A percentile compares a stretch with the other conserved stretches of the same genome.
Conservation (phyloP, 2,888 invertebrate genomes). For the Enchytraeus crypticus region DNA sequence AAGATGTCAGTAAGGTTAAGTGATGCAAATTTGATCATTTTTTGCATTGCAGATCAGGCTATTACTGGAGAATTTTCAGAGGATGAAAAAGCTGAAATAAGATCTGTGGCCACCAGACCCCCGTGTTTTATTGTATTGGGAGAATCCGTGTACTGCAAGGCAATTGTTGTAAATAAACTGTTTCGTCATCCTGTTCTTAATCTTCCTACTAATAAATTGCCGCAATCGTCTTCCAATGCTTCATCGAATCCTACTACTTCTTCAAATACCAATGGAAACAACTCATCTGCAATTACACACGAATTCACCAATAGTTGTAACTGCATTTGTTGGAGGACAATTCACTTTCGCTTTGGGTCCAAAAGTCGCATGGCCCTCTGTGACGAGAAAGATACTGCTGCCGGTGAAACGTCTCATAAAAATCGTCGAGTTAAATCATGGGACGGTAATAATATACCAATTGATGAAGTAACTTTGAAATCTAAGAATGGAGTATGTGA, state of each 20-base stretch:
- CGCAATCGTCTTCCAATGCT: no score
- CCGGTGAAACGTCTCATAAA: no score
- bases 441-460: no score
- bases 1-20: no score
- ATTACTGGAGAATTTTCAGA: constrained; percentile 21
- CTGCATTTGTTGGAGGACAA: constrained; percentile 1
- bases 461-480: no score
- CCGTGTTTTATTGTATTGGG: constrained; percentile 69
- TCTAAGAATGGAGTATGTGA: no score
- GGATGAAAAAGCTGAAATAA: constrained; percentile 44
- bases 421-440: no score
- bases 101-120: constrained; percentile 50
- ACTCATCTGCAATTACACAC: neutral
- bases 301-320: neutral
- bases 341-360: constrained; percentile 7
- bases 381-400: no score
- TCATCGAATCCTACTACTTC: constrained; percentile 21
- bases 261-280: neutral
- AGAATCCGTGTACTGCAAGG: constrained; percentile 62
- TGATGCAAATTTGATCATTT: constrained; percentile 1
- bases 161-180: constrained; percentile 64
- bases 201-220: no score
- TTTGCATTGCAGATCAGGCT: constrained; percentile 11
- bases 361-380: neutral
- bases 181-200: constrained; percentile 58